Evolutionary conservation across 2,888 invertebrate genomes (phyloP).

Genomic region (Chloroclysta siterata): DNA sequence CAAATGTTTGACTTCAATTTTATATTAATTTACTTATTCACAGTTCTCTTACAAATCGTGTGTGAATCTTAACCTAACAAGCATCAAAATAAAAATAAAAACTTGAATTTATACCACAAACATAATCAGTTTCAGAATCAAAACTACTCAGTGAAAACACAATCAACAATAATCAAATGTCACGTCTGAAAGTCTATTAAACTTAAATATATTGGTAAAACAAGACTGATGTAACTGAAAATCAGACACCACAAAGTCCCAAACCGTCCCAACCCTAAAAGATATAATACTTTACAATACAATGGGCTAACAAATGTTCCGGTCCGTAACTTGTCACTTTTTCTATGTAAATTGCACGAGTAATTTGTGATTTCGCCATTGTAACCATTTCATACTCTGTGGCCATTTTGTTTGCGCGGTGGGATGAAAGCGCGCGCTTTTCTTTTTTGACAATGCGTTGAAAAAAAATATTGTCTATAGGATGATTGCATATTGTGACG

Average conservation of each 20-base stretch:
- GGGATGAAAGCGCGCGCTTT: constrained; percentile 36
- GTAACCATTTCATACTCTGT: constrained; percentile 50
- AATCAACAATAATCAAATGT: too few relatives aligned
- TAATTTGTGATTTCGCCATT: constrained; percentile 74
- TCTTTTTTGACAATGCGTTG: constrained; percentile 31
- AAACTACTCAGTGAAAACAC: too few relatives aligned
- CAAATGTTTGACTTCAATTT: too few relatives aligned
- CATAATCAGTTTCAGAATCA: too few relatives aligned
- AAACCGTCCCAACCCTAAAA: constrained; percentile 39
- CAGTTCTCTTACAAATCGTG: too few relatives aligned
- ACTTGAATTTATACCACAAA: too few relatives aligned
- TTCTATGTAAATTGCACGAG: constrained; percentile 78
- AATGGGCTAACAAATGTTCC: constrained; percentile 80
- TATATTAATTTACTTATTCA: too few relatives aligned
- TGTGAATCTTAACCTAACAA: too few relatives aligned
- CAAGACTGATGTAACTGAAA: constrained; percentile 13
- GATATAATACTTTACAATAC: constrained; percentile 72
- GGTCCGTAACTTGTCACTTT: constrained; percentile 73
- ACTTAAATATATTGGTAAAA: too few relatives aligned
- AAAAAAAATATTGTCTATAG: constrained; percentile 38
- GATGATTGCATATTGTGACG: constrained; percentile 34
- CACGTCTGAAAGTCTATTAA: too few relatives aligned
- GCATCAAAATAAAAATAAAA: too few relatives aligned
- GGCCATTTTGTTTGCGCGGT: constrained; percentile 41
- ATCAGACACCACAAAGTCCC: neutral